Evolutionary conservation across 1,140 invertebrate genomes (phyloP).

Genomic region (Dendrolimus kikuchii): DNA sequence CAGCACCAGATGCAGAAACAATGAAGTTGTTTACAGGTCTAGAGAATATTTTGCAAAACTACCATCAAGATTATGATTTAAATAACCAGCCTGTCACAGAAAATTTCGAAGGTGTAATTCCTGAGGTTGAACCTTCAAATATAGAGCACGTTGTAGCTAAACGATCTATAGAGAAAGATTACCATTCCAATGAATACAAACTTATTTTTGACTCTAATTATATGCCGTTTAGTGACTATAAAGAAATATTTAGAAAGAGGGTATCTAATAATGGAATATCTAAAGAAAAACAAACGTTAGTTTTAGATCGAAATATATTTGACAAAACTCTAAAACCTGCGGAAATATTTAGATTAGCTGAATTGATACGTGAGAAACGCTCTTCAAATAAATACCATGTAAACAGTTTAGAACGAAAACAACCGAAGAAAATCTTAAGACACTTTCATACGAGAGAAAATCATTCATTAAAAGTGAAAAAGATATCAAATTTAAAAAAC

Average conservation of each 20-base stretch:
- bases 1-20: constrained; percentile 44
- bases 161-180: constrained; percentile 18
- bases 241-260: constrained; percentile 22
- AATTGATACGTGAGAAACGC: constrained; percentile 10
- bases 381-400: no score
- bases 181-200: constrained; percentile 31
- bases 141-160: constrained; percentile 16
- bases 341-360: constrained; percentile 31
- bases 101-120: background rate
- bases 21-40: constrained; percentile 50
- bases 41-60: constrained; percentile 45
- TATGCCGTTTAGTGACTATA: constrained; percentile 21
- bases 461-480: constrained; percentile 28
- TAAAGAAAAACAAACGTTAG: constrained; percentile 16
- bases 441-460: constrained; percentile 22
- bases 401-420: no score
- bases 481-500: constrained; percentile 37
- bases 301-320: constrained; percentile 27
- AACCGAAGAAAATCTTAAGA: no score
- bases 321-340: constrained; percentile 29
- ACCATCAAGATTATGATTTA: constrained; percentile 38
- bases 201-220: constrained; percentile 19
- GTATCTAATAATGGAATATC: constrained; percentile 8
- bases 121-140: constrained; percentile 10
- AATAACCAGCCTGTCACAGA: constrained; percentile 10